Conservation (phyloP, 1,140 invertebrate genomes). For the Leptopilina boulardi region DNA sequence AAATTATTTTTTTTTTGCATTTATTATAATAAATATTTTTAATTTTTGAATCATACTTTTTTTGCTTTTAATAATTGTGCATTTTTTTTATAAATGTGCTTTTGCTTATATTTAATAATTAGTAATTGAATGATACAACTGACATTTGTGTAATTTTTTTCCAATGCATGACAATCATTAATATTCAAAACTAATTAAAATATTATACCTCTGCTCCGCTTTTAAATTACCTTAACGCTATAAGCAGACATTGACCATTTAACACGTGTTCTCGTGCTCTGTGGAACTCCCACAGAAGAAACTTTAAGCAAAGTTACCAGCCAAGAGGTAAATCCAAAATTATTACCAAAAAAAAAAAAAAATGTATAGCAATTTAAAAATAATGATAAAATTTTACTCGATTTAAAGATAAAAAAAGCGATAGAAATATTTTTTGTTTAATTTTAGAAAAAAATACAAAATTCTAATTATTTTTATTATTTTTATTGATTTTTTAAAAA, state of each 20-base stretch:
- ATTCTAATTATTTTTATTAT: too few relatives aligned
- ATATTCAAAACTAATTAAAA: slow-evolving; percentile 37
- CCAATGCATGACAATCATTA: slow-evolving; percentile 3
- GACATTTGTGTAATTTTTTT: neutral
- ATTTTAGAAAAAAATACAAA: too few relatives aligned
- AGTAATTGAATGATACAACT: neutral
- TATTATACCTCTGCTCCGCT: slow-evolving; percentile 48
- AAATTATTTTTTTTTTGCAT: neutral
- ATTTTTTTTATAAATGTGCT: neutral
- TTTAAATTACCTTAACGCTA: slow-evolving; percentile 72
- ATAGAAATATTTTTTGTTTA: too few relatives aligned
- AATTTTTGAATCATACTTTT: neutral
- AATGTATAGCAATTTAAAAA: too few relatives aligned
- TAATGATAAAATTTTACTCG: too few relatives aligned
- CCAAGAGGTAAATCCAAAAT: slow-evolving; percentile 84
- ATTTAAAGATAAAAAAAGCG: too few relatives aligned
- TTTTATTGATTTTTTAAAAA: too few relatives aligned
- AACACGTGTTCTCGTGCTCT: slow-evolving; percentile 90
- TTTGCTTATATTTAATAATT: slow-evolving; percentile 28
- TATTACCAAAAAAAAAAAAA: neutral
- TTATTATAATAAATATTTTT: neutral
- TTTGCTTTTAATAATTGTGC: slow-evolving; percentile 24
- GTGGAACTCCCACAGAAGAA: slow-evolving; percentile 90
- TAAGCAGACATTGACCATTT: slow-evolving; percentile 94
- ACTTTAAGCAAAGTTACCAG: slow-evolving; percentile 91